phyloP scores from a whole-genome alignment of 2,888 invertebrate species.

The Maniola hyperantus region DNA sequence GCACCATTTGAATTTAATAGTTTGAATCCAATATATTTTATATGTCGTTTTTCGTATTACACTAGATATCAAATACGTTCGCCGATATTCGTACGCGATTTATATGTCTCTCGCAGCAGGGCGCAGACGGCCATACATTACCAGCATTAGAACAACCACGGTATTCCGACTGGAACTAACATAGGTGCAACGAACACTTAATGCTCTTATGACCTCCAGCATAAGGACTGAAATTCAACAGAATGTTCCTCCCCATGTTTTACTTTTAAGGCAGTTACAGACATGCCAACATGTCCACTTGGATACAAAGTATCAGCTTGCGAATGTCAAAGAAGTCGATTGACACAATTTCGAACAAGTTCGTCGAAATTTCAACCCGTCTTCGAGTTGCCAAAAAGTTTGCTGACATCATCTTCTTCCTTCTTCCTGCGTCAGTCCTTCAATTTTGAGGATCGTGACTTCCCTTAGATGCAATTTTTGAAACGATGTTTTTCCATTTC shows the following conservation, averaged over 20 bases:
- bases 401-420: too few relatives aligned
- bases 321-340: background rate
- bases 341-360: too few relatives aligned
- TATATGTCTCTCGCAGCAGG: constrained; percentile 71
- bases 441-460: too few relatives aligned
- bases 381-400: too few relatives aligned
- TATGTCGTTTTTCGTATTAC: constrained; percentile 29
- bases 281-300: background rate
- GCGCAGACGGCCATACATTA: constrained; percentile 47
- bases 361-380: too few relatives aligned
- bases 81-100: constrained; percentile 57
- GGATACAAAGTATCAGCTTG: background rate
- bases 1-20: constrained; percentile 3
- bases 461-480: too few relatives aligned
- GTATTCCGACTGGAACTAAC: constrained; percentile 24
- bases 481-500: too few relatives aligned
- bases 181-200: background rate
- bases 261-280: background rate
- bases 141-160: constrained; percentile 44
- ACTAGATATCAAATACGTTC: constrained; percentile 36
- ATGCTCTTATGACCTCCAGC: constrained; percentile 14
- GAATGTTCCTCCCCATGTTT: background rate
- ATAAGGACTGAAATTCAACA: constrained; percentile 13
- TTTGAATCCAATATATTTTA: constrained; percentile 19
- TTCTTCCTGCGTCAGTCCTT: too few relatives aligned